Evolutionary conservation across 2,888 invertebrate genomes (phyloP), one percentile per base, ranked within the genome.

Genomic region (Cynaeus angustus): DNA sequence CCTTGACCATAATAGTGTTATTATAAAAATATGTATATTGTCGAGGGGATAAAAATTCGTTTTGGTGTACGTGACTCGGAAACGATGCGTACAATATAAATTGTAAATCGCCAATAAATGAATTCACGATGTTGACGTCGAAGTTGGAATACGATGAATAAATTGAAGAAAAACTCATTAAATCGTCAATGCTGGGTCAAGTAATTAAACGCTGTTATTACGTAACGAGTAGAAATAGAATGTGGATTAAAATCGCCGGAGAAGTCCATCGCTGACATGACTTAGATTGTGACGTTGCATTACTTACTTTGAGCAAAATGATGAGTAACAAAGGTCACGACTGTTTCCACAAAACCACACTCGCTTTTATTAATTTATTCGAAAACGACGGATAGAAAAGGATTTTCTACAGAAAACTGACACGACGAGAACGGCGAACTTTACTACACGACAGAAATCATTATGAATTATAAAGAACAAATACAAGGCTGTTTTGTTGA

Each of bases 391-490:
- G 26, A 26, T 10, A n/a, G 33, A 33, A 33, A 33, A 2, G 1
- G 33, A 33, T 33, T 33, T n/a, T 33, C 1, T 33, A 6, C 3
- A 21, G 21, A 33, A 33, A 13, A 26, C 41, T 38, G 1, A 9
- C 5, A 56, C 8, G 14, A 28, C 58, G 58, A 28, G 58, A 58
- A 38, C 43, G 46, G 21, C 46, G 45, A 37, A 30, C 61, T 30
- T 16, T 8, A 6, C 45, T 41, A 10, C 38, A 43, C 28, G 12
- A 13, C 59, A 16, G 13, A 46, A 16, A 61, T 61, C 61, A 46
- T 61, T 48, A 21, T 41, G 65, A 53, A 65, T 53, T 65, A 53
- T 53, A 52, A 13, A 64, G 28, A 53, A 53, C 21, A 14, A 45
- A 65, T 14, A 10, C 53, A 53, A 45, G 37, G 45, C 30, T 65